Evolutionary conservation across 2,888 invertebrate species (phyloP), one percentile per base, ranked within the genome.

Genomic region (Parasteatoda lunata): DNA sequence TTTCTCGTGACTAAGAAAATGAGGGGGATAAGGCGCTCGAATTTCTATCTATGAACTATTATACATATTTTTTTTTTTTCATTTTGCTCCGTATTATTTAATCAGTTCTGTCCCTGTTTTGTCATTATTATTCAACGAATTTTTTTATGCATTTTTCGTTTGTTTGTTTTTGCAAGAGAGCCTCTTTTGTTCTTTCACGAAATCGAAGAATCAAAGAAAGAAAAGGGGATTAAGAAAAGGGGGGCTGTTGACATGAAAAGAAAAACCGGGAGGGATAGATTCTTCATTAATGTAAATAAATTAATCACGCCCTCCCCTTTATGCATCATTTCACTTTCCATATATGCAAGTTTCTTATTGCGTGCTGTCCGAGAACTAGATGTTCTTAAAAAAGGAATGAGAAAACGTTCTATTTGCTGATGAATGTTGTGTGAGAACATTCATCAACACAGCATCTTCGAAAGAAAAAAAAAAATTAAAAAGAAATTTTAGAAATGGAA

Each of bases 21-120:
- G 11, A 51, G 65, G 11, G 13, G 68, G 48, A 13, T 5, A 59
- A 9, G 47, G 13, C 47, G 51, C 81, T 82, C 69, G 68, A 68
- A 69, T 82, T 75, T 82, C 82, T 69, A 48, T 69, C 68, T 66
- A 59, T 76, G 54, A 64, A 47, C 59, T 80, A 30, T 72, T 72
- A 65, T 48, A n/a, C n/a, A n/a, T n/a, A 49, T 4, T 77, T 52
- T 66, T 45, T 75, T 65, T 78, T 69, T 5, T 47, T 70, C 70
- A 64, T 15, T 70, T 65, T 83, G 71, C 69, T 82, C 15, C 64
- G 65, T 73, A 69, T 78, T 78, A 84, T 84, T 84, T 84, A 84
- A 84, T 84, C 84, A 84, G 84, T 84, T 84, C 78, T 84, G 84
- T 84, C 77, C 72, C 66, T 54, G 72, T 78, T 78, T 75, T 78